Conservation (phyloP, 2,888 invertebrate genomes). For the Sipha maydis region DNA sequence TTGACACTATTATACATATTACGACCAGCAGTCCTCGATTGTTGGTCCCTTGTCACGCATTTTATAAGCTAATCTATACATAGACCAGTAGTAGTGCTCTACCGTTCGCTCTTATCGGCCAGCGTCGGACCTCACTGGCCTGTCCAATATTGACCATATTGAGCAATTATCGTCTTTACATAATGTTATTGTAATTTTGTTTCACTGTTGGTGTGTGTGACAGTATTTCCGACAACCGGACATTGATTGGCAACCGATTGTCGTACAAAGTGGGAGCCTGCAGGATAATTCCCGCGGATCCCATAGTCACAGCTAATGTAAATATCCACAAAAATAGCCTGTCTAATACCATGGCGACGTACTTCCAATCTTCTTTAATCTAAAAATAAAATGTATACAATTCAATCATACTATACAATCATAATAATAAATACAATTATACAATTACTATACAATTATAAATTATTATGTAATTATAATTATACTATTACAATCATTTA, state of each 20-base stretch:
- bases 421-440: too few relatives aligned
- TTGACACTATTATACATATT: slow-evolving; percentile 48
- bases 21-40: slow-evolving; percentile 19
- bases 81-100: not conserved
- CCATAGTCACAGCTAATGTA: slow-evolving; percentile 92
- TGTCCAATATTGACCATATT: slow-evolving; percentile 12
- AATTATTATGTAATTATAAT: too few relatives aligned
- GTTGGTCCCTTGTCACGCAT: slow-evolving; percentile 35
- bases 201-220: slow-evolving; percentile 85
- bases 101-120: not conserved
- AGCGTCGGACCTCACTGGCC: not conserved
- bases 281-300: slow-evolving; percentile 92
- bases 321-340: slow-evolving; percentile 97
- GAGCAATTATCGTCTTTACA: slow-evolving; percentile 49
- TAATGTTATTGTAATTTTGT: slow-evolving; percentile 67
- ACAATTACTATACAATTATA: too few relatives aligned
- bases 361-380: slow-evolving; percentile 99
- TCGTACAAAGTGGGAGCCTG: slow-evolving; percentile 96
- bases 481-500: too few relatives aligned
- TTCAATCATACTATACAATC: too few relatives aligned
- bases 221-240: slow-evolving; percentile 88
- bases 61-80: not conserved
- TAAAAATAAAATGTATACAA: slow-evolving; percentile 66
- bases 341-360: slow-evolving; percentile 97
- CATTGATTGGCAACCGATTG: slow-evolving; percentile 87